phyloP scores from a whole-genome alignment of 92 coral and sea anemone genomes.

The Bergia sp. region DNA sequence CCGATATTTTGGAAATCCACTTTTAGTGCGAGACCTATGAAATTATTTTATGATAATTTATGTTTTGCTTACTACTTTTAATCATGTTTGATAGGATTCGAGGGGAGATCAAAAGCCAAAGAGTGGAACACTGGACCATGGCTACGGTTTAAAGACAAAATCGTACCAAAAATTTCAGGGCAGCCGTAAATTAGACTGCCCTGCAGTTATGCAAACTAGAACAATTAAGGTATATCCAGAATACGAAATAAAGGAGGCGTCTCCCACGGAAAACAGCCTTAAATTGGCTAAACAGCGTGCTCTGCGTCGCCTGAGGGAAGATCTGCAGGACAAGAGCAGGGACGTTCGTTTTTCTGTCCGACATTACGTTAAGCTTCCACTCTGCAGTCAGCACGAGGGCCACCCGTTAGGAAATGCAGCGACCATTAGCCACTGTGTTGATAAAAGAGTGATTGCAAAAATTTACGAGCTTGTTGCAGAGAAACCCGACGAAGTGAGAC shows the following conservation, averaged over 20 bases:
- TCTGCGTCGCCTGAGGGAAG: slow-evolving; percentile 44
- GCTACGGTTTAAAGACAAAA: background rate
- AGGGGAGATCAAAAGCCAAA: slow-evolving; percentile 23
- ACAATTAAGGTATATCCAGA: slow-evolving; percentile 36
- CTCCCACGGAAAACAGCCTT: slow-evolving; percentile 52
- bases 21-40: no score
- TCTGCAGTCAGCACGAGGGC: slow-evolving; percentile 42
- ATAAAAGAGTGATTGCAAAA: slow-evolving; percentile 52
- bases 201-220: slow-evolving; percentile 51
- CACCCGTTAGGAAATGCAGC: slow-evolving; percentile 59
- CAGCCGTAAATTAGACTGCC: slow-evolving; percentile 59
- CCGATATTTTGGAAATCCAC: no score
- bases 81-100: background rate
- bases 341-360: slow-evolving; percentile 1
- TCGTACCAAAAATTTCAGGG: slow-evolving; percentile 65
- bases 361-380: slow-evolving; percentile 57
- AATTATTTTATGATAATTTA: no score
- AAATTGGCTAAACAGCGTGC: slow-evolving; percentile 53
- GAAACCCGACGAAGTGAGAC: slow-evolving; percentile 48
- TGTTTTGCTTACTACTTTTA: background rate
- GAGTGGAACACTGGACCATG: background rate
- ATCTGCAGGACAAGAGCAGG: slow-evolving; percentile 27
- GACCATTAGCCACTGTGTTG: slow-evolving; percentile 59
- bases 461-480: slow-evolving; percentile 54
- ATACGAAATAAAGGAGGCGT: slow-evolving; percentile 34